Conservation (phyloP, 2,888 invertebrate species). For the Piscicola geometra region DNA sequence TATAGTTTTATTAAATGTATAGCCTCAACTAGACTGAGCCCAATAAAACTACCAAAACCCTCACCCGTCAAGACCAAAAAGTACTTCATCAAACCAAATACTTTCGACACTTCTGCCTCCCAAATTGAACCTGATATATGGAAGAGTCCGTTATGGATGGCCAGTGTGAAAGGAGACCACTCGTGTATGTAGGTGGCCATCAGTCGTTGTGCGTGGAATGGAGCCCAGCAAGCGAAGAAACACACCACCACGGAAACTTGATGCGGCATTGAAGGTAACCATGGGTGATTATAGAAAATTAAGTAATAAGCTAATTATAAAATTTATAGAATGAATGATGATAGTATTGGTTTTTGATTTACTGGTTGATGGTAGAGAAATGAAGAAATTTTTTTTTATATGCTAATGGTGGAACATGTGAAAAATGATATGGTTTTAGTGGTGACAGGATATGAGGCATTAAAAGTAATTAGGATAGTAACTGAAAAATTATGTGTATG, state of each 20-base stretch:
- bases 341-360: too few relatives aligned
- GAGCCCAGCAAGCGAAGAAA: conserved; percentile 86
- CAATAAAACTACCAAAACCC: background rate
- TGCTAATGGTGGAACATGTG: too few relatives aligned
- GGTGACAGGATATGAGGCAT: too few relatives aligned
- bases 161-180: conserved; percentile 51
- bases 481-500: too few relatives aligned
- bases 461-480: too few relatives aligned
- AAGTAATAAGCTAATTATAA: too few relatives aligned
- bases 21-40: background rate
- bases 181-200: conserved; percentile 61
- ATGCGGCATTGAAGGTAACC: too few relatives aligned
- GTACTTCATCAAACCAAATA: background rate
- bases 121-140: conserved; percentile 50
- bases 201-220: conserved; percentile 84
- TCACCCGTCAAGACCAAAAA: background rate
- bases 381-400: too few relatives aligned
- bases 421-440: too few relatives aligned
- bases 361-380: too few relatives aligned
- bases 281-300: too few relatives aligned
- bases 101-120: background rate
- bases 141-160: conserved; percentile 54
- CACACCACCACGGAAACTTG: conserved; percentile 86
- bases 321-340: too few relatives aligned
- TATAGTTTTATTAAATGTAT: background rate